Conservation (phyloP, 2,888 invertebrate genomes). For the Xestia sexstrigata region DNA sequence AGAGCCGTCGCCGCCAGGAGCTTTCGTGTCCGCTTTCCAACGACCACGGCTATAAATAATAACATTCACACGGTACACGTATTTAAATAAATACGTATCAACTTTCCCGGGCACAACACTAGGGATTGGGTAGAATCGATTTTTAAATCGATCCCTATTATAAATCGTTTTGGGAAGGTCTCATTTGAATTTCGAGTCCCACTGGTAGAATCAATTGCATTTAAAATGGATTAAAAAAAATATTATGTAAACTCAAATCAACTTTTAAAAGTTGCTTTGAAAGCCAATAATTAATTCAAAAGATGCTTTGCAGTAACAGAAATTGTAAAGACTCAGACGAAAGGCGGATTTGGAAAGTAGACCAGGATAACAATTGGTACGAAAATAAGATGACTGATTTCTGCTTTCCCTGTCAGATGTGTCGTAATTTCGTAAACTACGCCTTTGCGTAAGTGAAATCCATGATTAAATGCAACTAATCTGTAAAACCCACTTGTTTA, state of each 20-base stretch:
- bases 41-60: constrained; percentile 80
- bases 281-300: background rate
- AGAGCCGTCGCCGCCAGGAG: constrained; percentile 49
- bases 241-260: background rate
- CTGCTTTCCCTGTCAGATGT: constrained; percentile 19
- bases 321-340: background rate
- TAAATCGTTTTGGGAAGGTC: background rate
- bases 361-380: constrained; percentile 28
- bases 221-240: background rate
- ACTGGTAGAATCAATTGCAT: background rate
- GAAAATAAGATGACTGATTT: constrained; percentile 40
- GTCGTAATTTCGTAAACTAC: constrained; percentile 21
- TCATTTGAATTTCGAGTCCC: constrained; percentile 12
- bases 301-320: background rate
- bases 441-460: constrained; percentile 43
- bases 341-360: constrained; percentile 14
- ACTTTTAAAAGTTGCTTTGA: background rate
- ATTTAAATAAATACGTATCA: constrained; percentile 80
- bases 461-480: constrained; percentile 45
- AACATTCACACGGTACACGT: constrained; percentile 79
- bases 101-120: constrained; percentile 73
- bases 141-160: constrained; percentile 36
- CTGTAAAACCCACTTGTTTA: constrained; percentile 47
- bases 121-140: constrained; percentile 40
- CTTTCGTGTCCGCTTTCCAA: constrained; percentile 79